Base-by-base conservation (phyloP, 2,113 vertebrate species). In the Sphaerodactylus townsendi region DNA sequence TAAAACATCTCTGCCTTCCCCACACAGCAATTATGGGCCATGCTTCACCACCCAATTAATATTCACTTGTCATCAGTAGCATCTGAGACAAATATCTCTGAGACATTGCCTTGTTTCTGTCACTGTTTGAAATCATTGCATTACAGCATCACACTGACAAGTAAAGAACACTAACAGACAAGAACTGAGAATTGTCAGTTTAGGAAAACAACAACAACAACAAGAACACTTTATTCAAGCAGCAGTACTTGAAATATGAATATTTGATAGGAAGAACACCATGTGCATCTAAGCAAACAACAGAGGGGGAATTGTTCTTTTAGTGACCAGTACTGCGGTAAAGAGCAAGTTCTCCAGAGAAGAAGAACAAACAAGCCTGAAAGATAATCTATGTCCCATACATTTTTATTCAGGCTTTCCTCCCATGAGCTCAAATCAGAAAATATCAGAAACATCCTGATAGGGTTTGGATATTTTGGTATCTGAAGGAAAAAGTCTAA, bases 1-100 rank as follows among this genome's bases (percentile, higher is more conserved):
- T 92, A 82, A 39, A 90, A 33, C 35, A 74, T 88, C 87, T 92
- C 50, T 68, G 70, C 39, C 28, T 79, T 73, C 80, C 89, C 50
- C 28, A 65, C 4, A 35, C 86, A 62, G 85, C 91, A 95, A 94
- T 94, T 95, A 95, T 88, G 92, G 86, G 83, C 90, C 87, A 89
- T 85, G 88, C 88, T 91, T 92, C 92, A 87, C 39, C 84, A 74
- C 79, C 28, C 84, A 86, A 91, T 94, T 92, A 93, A 91, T 88
- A 94, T 92, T 92, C 88, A 75, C 82, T 92, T 91, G 92, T 88
- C 89, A 91, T 92, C 87, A 93, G 90, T 84, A 81, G 76, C 41
- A 72, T 50, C 89, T 91, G 86, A 62, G 59, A 88, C 83, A 68
- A 92, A 14, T 77, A 85, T 89, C 66, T 82, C 84, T 71, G 81